phyloP scores from a whole-genome alignment of 2,797 vertebrate species.

The Apogon hyalosoma region DNA sequence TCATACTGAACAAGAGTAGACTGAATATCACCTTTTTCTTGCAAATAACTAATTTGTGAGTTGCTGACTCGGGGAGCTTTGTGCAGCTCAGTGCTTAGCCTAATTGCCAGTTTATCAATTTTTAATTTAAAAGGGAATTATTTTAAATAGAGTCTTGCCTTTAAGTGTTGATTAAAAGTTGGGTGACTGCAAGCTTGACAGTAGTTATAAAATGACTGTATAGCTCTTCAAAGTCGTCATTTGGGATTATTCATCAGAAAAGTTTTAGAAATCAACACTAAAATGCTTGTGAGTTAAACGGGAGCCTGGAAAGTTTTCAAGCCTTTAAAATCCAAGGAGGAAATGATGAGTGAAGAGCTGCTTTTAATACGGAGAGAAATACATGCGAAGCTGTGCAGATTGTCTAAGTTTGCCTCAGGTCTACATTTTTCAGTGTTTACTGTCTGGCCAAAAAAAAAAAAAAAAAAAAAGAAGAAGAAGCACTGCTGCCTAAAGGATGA shows the following conservation, averaged over 20 bases:
- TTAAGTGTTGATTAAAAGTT: conserved; percentile 9
- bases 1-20: too few relatives aligned
- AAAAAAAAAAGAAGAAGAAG: too few relatives aligned
- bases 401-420: not conserved
- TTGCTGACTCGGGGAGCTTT: conserved; percentile 8
- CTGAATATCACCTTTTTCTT: not conserved
- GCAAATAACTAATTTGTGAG: conserved; percentile 4
- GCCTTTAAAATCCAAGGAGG: not conserved
- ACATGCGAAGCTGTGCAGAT: too few relatives aligned
- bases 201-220: too few relatives aligned
- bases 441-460: too few relatives aligned
- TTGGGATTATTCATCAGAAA: conserved; percentile 1
- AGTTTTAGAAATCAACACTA: not conserved
- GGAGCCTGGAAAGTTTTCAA: not conserved
- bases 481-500: too few relatives aligned
- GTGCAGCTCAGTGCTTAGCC: conserved; percentile 8
- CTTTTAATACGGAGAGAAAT: not conserved
- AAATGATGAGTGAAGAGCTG: not conserved
- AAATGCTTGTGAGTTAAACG: not conserved
- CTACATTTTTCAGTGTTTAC: not conserved
- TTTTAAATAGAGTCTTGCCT: conserved; percentile 13
- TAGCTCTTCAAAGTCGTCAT: not conserved
- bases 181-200: not conserved
- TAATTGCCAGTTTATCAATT: conserved; percentile 21
- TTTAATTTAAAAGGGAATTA: not conserved